These are phyloP conservation scores for Argya squamiceps DNA, from an alignment of 2,797 vertebrate species.

Conservation along the genomic window DNA sequence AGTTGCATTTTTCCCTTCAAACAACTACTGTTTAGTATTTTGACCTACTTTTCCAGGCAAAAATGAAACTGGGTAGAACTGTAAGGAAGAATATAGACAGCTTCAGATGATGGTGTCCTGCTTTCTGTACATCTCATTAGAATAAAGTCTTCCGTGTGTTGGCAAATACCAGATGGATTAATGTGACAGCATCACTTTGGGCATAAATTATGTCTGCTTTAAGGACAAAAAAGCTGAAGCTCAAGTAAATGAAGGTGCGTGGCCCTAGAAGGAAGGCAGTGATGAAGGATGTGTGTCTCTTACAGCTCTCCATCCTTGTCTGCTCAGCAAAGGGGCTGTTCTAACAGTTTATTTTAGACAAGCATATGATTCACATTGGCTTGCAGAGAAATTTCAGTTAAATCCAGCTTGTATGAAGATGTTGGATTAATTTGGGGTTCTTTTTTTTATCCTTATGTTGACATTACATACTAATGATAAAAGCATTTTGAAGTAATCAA, in stretches of 20 bases:
- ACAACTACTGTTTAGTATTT: background rate
- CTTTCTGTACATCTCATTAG: background rate
- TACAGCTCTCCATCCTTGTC: background rate
- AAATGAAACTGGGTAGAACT: background rate
- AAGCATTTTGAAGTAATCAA: background rate
- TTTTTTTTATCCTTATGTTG: background rate
- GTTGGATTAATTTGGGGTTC: fast-evolving
- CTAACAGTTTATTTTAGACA: background rate
- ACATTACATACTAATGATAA: background rate
- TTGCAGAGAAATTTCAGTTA: background rate
- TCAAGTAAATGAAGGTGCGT: background rate
- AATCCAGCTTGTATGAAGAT: background rate
- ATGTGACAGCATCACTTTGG: background rate
- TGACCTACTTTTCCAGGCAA: constrained; percentile 40
- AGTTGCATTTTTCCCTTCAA: background rate
- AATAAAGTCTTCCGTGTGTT: background rate
- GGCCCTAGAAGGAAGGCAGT: background rate
- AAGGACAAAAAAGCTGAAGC: background rate
- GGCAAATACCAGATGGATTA: background rate
- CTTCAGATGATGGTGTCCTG: background rate
- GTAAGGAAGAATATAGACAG: background rate
- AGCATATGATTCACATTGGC: background rate
- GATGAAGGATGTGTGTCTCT: background rate
- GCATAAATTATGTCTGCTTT: background rate
- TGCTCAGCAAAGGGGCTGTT: background rate